Conservation (phyloP, 2,113 vertebrate genomes). For the Ceyx cyanopectus region DNA sequence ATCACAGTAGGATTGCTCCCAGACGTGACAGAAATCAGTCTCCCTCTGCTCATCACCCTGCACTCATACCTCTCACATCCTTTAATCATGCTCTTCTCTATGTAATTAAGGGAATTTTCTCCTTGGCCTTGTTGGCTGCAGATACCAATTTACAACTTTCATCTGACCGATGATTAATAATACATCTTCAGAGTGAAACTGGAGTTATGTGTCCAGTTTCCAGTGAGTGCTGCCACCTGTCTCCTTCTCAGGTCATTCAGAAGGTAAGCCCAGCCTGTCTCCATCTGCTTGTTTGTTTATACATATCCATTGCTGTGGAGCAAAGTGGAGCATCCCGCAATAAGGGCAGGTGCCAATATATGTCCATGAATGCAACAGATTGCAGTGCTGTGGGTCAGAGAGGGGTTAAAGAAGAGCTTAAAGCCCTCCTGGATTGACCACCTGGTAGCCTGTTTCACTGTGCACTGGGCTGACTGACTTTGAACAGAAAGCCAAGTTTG, state of each 20-base stretch:
- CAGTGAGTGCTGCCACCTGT: neutral
- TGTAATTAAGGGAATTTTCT: constrained; percentile 1
- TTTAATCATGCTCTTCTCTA: neutral
- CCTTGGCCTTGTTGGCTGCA: neutral
- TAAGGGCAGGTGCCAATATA: neutral
- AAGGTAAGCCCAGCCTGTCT: neutral
- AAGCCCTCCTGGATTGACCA: neutral
- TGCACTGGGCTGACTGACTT: neutral
- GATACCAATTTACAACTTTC: neutral
- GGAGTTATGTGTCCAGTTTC: neutral
- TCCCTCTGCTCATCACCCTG: neutral
- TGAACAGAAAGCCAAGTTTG: constrained; percentile 11
- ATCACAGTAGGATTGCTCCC: neutral
- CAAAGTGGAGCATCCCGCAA: neutral
- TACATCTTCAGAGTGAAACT: rapidly evolving
- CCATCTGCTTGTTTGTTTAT: neutral
- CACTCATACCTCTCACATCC: neutral
- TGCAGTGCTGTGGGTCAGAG: rapidly evolving
- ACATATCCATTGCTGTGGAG: neutral
- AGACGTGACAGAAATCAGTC: neutral
- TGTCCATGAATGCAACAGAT: neutral
- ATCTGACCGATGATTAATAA: neutral
- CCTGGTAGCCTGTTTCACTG: neutral
- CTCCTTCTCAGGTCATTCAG: neutral
- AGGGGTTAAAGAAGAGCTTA: neutral